Conservation (phyloP, 1,140 invertebrate species). For the Globodera ellingtonae region DNA sequence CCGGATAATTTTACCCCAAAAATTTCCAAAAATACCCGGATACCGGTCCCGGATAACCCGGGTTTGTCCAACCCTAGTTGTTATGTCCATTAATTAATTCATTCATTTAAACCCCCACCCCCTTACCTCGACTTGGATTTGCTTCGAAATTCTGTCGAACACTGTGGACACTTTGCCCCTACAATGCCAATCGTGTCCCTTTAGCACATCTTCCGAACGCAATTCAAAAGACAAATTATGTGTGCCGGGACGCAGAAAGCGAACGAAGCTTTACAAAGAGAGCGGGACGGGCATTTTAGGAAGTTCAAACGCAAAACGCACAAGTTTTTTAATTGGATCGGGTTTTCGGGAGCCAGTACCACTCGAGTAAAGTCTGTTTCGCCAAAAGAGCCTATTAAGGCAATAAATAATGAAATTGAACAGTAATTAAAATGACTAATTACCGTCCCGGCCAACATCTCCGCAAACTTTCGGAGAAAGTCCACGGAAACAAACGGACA, state of each 20-base stretch:
- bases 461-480: constrained; percentile 51
- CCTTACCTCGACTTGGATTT: constrained; percentile 32
- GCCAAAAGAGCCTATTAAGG: background rate
- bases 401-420: no score
- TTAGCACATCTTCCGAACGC: constrained; percentile 34
- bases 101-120: background rate
- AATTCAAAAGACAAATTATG: constrained; percentile 48
- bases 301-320: background rate
- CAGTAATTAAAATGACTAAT: background rate
- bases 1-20: no score
- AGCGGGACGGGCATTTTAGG: background rate
- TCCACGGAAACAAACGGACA: constrained; percentile 46
- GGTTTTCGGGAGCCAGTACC: constrained; percentile 23
- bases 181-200: constrained; percentile 44
- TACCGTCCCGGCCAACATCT: constrained; percentile 44
- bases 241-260: constrained; percentile 37
- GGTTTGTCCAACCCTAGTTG: no score
- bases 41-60: no score
- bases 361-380: constrained; percentile 44
- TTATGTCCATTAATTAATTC: background rate
- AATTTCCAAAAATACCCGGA: no score
- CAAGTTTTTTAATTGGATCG: constrained; percentile 35
- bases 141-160: constrained; percentile 35
- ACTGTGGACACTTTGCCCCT: constrained; percentile 25
- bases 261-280: constrained; percentile 24